Evolutionary conservation across 1,140 invertebrate genomes (phyloP), one percentile per base, ranked within the genome.

Genomic region (Muscidifurax raptorellus): DNA sequence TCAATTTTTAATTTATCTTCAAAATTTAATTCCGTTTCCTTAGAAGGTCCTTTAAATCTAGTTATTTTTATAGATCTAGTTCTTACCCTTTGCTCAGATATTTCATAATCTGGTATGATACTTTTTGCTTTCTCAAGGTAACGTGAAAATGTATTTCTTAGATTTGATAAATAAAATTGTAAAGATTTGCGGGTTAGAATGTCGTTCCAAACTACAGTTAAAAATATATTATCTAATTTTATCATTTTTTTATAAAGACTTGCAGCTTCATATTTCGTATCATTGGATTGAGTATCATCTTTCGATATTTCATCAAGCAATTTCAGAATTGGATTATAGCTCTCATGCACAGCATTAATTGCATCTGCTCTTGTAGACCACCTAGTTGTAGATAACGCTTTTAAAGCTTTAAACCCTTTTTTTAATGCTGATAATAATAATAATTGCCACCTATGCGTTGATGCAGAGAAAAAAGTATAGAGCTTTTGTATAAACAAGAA

Each of bases 281-380:
- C n/a, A 32, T 77, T 74, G 40, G 85, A 83, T 44, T 82, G 4
- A 32, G 71, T 78, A 1, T 2, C 32, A 79, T 84, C 79, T 13
- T 32, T 67, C 47, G 47, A 64, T 74, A 85, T 72, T 2, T 44
- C 7, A 77, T 69, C 59, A 47, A 87, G 82, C 32, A 81, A 80
- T 74, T 83, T 1, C 18, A 72, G 69, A 30, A 86, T 30, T 72
- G 82, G 25, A n/a, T n/a, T 0, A 64, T 66, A 86, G 18, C 52
- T 76, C 72, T 76, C 28, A 13, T 36, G 27, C 9, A 87, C 52
- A 59, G 78, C 81, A 15, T 25, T 36, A 78, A 80, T 6, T 22
- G 86, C 85, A 71, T 86, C 80, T 15, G 40, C 4, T 25, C 80
- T 64, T 6, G 78, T 80, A 3, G 86, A 87, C 82, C 84, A 87